Percentiles rank a stretch among this genome's conserved stretches.
Evolutionary conservation across 2,113 vertebrate species (phyloP).

Genomic region (Telmatochromis brachygnathus): DNA sequence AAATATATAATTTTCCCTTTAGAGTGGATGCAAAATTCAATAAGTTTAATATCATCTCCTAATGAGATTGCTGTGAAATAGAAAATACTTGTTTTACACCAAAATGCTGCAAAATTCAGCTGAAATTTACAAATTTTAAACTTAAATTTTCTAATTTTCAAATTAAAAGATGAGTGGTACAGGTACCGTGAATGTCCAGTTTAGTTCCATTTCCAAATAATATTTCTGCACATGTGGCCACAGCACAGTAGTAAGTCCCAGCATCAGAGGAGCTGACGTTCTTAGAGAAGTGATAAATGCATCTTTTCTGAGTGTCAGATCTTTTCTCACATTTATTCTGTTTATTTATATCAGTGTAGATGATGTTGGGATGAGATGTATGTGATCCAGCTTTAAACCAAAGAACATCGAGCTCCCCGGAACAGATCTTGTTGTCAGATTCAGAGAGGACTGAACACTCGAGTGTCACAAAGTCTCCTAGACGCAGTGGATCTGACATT

Average conservation of each 20-base stretch:
- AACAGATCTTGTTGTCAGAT: neutral
- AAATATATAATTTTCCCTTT: neutral
- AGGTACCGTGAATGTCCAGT: neutral
- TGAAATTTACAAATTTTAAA: neutral
- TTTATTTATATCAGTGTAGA: neutral
- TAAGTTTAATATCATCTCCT: neutral
- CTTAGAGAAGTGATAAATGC: fast-evolving
- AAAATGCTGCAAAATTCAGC: neutral
- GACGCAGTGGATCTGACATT: neutral
- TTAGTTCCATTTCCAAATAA: neutral
- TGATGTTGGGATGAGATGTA: too few species aligned
- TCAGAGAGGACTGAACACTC: neutral
- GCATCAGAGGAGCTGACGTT: fast-evolving
- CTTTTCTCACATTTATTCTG: neutral
- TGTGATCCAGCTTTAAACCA: neutral
- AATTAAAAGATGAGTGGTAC: neutral
- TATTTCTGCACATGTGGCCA: neutral
- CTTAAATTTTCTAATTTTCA: neutral
- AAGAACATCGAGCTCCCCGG: neutral
- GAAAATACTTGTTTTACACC: neutral
- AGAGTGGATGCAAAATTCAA: neutral
- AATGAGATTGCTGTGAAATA: fast-evolving
- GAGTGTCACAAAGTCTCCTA: neutral
- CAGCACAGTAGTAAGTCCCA: neutral
- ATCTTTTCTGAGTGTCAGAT: fast-evolving